Base-by-base conservation (phyloP, 2,888 invertebrate species). In the Nysson spinosus region DNA sequence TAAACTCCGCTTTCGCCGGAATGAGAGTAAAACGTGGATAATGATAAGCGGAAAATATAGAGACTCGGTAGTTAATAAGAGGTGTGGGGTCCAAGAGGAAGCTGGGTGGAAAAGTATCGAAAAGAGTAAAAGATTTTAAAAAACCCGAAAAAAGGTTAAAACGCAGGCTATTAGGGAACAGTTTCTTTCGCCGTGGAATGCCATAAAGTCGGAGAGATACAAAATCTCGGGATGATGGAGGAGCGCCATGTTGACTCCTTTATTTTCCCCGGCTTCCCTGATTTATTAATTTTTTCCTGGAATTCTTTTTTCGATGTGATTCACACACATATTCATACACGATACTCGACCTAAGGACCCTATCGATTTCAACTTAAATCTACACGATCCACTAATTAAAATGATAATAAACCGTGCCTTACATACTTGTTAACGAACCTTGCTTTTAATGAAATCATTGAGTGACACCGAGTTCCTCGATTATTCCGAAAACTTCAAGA, bases 251-350 rank as follows among this genome's bases (percentile, higher is more conserved):
- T 42, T 66, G 74, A 57, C 40, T 66, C 43, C 11, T 26, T 35
- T 39, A 12, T n/a, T 46, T 42, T 24, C 20, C 16, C 44, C 14
- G 35, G 34, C 17, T 6, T n/a, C 19, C 22, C 49, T 76, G 72
- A 80, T 80, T 80, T 77, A 80, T 80, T 79, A 77, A 79, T 80
- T 79, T 69, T 39, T 39, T 52, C 35, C 37, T 26, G 11, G 40
- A 62, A 43, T 26, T 35, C 58, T 54, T 51, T 46, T 57, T 35
- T 47, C 16, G n/a, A 26, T 44, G 35, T 46, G 17, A 11, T 40
- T 34, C 30, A n/a, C 20, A 4, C 56, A 14, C 37, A 19, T 26
- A 11, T 22, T 22, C 5, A 17, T 54, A 28, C 20, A 35, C 16
- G 43, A 34, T 52, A 17, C 16, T 26, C 37, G 37, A 19, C 40